Conservation (phyloP, 1,140 invertebrate genomes). For the Sarcophaga peregrina region DNA sequence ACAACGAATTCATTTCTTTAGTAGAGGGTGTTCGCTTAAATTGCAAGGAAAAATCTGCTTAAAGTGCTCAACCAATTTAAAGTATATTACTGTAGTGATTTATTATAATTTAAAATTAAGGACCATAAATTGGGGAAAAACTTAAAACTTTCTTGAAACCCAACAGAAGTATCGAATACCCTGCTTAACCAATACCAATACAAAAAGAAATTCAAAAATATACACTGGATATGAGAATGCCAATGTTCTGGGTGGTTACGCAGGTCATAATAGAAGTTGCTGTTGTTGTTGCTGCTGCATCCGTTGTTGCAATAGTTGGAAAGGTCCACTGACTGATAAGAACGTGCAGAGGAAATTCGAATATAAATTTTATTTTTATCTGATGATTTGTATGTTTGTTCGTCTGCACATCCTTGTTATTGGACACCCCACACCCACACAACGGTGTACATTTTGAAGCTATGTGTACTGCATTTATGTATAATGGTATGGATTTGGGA, state of each 20-base stretch:
- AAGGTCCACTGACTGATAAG: slow-evolving; percentile 48
- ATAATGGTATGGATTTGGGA: slow-evolving; percentile 4
- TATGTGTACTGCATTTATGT: not conserved
- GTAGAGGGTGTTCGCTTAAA: not conserved
- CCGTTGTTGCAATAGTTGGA: slow-evolving; percentile 46
- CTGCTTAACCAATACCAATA: too few species aligned
- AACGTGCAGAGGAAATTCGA: slow-evolving; percentile 43
- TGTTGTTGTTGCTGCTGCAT: slow-evolving; percentile 44
- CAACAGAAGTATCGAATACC: too few species aligned
- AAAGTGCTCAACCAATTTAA: too few species aligned
- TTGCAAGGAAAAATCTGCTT: too few species aligned
- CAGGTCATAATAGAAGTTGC: slow-evolving; percentile 30
- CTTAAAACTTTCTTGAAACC: too few species aligned
- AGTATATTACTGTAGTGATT: too few species aligned
- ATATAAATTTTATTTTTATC: slow-evolving; percentile 45
- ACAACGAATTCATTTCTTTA: not conserved
- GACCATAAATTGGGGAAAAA: too few species aligned
- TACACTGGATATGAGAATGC: slow-evolving; percentile 36
- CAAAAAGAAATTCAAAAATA: not conserved
- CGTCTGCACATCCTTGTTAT: not conserved
- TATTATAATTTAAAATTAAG: too few species aligned
- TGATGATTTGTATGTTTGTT: slow-evolving; percentile 39
- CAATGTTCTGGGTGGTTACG: slow-evolving; percentile 31
- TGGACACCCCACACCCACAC: not conserved
- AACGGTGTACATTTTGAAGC: not conserved